These are phyloP conservation scores for Caprella mutica DNA, from an alignment of 2,888 invertebrate species.

Conservation along the genomic window DNA sequence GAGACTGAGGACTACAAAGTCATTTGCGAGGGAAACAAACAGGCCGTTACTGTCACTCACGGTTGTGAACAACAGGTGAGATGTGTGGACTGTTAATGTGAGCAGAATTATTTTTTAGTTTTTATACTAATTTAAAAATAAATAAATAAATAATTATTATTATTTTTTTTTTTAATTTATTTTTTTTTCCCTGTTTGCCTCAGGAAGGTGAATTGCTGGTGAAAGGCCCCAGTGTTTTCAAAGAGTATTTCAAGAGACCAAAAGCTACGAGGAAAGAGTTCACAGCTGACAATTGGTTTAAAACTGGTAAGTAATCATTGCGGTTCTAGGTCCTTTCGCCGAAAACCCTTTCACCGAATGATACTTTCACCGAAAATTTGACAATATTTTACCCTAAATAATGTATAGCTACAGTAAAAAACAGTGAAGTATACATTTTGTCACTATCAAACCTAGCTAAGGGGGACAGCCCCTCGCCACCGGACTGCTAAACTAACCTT, in stretches of 20 bases:
- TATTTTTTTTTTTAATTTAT: not conserved
- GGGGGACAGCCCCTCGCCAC: too few relatives aligned
- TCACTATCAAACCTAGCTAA: too few relatives aligned
- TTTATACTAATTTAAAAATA: too few relatives aligned
- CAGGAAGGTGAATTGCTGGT: conserved; percentile 51
- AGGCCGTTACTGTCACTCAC: not conserved
- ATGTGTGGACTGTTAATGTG: too few relatives aligned
- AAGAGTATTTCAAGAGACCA: conserved; percentile 65
- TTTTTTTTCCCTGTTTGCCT: not conserved
- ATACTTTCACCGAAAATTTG: too few relatives aligned
- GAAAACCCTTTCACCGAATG: too few relatives aligned
- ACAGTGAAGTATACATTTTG: too few relatives aligned
- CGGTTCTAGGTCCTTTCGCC: too few relatives aligned
- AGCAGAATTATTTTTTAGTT: too few relatives aligned
- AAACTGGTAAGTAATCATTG: conserved; percentile 50
- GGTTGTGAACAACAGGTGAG: conserved; percentile 1
- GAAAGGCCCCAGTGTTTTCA: conserved; percentile 56
- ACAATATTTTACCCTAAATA: too few relatives aligned
- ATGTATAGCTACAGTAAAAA: too few relatives aligned
- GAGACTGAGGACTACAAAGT: conserved; percentile 20
- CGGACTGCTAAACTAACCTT: too few relatives aligned
- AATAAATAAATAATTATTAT: not conserved
- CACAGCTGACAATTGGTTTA: conserved; percentile 73
- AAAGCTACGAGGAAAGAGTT: conserved; percentile 58
- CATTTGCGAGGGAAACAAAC: conserved; percentile 34